Evolutionary conservation across 1,140 invertebrate species (phyloP), one percentile per base, ranked within the genome.

Genomic region (Rhopalosiphum maidis): DNA sequence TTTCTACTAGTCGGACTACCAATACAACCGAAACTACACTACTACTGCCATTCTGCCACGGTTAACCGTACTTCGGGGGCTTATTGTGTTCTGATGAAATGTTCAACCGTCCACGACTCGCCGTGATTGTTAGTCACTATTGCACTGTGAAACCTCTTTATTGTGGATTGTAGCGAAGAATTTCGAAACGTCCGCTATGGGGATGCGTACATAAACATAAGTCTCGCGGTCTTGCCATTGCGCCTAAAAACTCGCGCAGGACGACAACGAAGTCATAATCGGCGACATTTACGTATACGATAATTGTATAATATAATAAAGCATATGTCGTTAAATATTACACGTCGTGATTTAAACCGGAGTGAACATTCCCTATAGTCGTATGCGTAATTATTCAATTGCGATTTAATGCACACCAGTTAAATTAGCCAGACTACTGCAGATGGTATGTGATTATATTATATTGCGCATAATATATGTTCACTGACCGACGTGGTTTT

Each of bases 61-160:
- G n/a, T 23, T 77, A 77, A 77, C 60, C 60, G 30, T 48, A 88
- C 46, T 89, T 48, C 48, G n/a, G 60, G 30, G 87, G 48, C 41
- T 89, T 43, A 55, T 54, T 54, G 54, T 90, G 25, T 90, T 90
- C 88, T 90, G 88, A 60, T 90, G 88, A 90, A 90, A 90, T 55
- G 48, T 90, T 55, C 37, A 37, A 85, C 35, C 35, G 9, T 41
- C 37, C 37, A 43, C 41, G 9, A 85, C 23, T 85, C 22, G 60
- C 9, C 23, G 41, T 41, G 35, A 41, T 85, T 85, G 37, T 85
- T 85, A 85, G 30, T 77, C n/a, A 77, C 60, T 77, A 1, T 68
- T n/a, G 60, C 15, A 77, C 60, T n/a, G 15, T 15, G 60, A 11
- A n/a, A n/a, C 18, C 60, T 35, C 60, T 77, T 68, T 77, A 77